Conservation (phyloP, 2,797 vertebrate genomes). For the Gadopsis marmoratus region DNA sequence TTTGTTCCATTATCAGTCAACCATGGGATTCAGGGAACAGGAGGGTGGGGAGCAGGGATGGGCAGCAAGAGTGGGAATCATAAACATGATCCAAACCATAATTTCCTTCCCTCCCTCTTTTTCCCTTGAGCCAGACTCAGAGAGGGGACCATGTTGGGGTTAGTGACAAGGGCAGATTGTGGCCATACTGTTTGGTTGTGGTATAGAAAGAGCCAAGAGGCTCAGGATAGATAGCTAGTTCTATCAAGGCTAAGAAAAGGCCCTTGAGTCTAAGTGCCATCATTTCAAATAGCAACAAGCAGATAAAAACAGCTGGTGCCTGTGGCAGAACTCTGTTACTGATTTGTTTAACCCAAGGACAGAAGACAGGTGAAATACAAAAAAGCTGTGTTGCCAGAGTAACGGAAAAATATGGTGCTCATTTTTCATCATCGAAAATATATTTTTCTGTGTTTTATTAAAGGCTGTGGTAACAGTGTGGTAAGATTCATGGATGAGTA, state of each 20-base stretch:
- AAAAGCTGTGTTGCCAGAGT: slow-evolving; percentile 50
- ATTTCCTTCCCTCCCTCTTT: slow-evolving; percentile 30
- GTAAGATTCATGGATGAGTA: slow-evolving; percentile 16
- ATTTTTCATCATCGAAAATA: slow-evolving; percentile 23
- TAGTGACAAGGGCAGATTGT: slow-evolving; percentile 72
- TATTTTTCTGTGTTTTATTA: slow-evolving; percentile 9
- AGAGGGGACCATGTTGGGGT: slow-evolving; percentile 52
- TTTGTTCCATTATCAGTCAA: slow-evolving; percentile 79
- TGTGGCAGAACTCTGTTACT: slow-evolving; percentile 55
- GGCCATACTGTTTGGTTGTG: slow-evolving; percentile 59
- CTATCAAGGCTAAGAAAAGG: slow-evolving; percentile 71
- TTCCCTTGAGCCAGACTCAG: slow-evolving; percentile 60
- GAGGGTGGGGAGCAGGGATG: slow-evolving; percentile 50
- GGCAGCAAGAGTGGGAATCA: slow-evolving; percentile 58
- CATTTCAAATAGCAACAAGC: slow-evolving; percentile 76
- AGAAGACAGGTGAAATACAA: slow-evolving; percentile 57
- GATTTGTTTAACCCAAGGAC: slow-evolving; percentile 76
- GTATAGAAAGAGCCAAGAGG: slow-evolving; percentile 68
- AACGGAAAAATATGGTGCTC: slow-evolving; percentile 29
- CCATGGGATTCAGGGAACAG: slow-evolving; percentile 61
- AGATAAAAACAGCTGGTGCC: slow-evolving; percentile 74
- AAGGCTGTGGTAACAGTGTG: slow-evolving; percentile 6
- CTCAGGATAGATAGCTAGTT: slow-evolving; percentile 70
- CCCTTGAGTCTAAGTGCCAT: slow-evolving; percentile 71
- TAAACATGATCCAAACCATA: slow-evolving; percentile 64